A percentile compares a stretch with the other conserved stretches of the same genome.
phyloP scores from a whole-genome alignment of 2,797 vertebrate species.

The Zalophus californianus region DNA sequence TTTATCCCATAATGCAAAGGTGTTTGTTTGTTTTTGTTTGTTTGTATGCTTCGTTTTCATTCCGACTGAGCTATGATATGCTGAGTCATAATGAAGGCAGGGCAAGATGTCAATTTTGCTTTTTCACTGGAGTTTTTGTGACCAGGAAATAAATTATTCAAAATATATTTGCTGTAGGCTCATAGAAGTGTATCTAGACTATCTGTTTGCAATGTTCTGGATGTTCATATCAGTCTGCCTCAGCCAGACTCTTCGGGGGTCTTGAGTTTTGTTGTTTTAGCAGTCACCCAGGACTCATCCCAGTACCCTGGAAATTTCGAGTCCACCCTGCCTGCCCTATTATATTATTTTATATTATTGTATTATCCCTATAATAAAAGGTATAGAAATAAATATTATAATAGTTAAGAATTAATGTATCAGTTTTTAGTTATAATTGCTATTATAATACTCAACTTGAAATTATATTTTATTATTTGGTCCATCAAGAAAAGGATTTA shows the following conservation, averaged over 20 bases:
- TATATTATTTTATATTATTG: not conserved
- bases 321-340: not conserved
- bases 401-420: not conserved
- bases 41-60: not conserved
- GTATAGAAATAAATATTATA: not conserved
- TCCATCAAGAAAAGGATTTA: not conserved
- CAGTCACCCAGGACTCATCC: not conserved
- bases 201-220: not conserved
- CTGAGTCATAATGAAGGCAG: not conserved
- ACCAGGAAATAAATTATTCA: slow-evolving; percentile 10
- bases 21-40: not conserved
- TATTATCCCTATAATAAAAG: not conserved
- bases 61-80: not conserved
- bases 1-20: not conserved
- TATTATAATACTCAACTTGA: not conserved
- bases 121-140: not conserved
- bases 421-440: slow-evolving; percentile 1
- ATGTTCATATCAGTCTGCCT: not conserved
- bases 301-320: not conserved
- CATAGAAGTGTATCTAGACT: not conserved
- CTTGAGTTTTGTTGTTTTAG: not conserved
- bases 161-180: slow-evolving; percentile 6
- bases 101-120: not conserved
- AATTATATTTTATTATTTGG: not conserved
- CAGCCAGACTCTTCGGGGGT: not conserved